A percentile compares a stretch with the other conserved stretches of the same genome.
Conservation (phyloP, 37 sponge, comb jelly and placozoan species). For the Theonella swinhoei region DNA sequence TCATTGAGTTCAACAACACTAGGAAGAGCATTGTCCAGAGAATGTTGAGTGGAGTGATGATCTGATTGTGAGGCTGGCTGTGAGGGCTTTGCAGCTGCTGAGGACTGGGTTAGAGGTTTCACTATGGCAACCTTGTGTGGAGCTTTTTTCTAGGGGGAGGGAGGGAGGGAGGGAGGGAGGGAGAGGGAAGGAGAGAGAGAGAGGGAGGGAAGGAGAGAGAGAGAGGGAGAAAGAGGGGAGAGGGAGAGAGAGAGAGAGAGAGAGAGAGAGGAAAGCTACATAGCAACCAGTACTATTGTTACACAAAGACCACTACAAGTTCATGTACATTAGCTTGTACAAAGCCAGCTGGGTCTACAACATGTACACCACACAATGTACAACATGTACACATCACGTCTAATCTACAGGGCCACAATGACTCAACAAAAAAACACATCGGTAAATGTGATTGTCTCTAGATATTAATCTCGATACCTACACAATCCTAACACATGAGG, state of each 20-base stretch:
- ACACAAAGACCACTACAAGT: not conserved
- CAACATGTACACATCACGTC: too few relatives aligned
- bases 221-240: not conserved
- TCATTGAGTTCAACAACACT: not conserved
- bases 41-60: not conserved
- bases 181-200: constrained; percentile 1
- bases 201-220: not conserved
- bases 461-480: too few relatives aligned
- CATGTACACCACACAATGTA: too few relatives aligned
- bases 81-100: not conserved
- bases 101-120: not conserved
- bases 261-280: not conserved
- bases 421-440: too few relatives aligned
- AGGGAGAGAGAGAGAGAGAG: not conserved
- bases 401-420: too few relatives aligned
- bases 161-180: not conserved
- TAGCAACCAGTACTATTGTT: not conserved
- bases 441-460: too few relatives aligned
- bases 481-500: too few relatives aligned
- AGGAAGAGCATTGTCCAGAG: not conserved
- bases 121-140: not conserved
- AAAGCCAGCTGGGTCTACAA: too few relatives aligned
- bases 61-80: not conserved
- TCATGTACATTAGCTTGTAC: too few relatives aligned
- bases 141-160: constrained; percentile 1